A percentile compares a stretch with the other conserved stretches of the same genome.
These are phyloP conservation scores for Lepidocyrtoides sp. DNA, from an alignment of 2,888 invertebrate species.

Conservation along the genomic window DNA sequence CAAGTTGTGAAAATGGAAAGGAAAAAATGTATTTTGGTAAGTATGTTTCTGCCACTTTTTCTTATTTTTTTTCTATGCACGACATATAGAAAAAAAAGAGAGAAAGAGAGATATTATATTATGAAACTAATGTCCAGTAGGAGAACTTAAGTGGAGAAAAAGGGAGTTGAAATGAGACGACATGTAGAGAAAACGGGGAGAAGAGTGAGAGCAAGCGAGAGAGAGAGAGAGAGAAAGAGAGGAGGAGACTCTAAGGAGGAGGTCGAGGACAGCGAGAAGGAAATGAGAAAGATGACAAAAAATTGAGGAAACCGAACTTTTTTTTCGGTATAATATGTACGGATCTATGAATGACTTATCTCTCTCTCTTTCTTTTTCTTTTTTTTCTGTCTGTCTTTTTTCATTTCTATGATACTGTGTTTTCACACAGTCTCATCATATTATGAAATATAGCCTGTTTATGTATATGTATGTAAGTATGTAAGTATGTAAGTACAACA, in stretches of 20 bases:
- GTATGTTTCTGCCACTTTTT: not conserved
- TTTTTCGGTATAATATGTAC: slow-evolving; percentile 37
- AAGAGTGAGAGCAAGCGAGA: too few relatives aligned
- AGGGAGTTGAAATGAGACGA: slow-evolving; percentile 80
- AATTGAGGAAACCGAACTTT: slow-evolving; percentile 70
- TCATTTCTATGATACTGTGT: not conserved
- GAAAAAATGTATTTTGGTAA: not conserved
- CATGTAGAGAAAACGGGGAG: slow-evolving; percentile 77
- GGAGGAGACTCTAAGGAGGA: slow-evolving; percentile 81
- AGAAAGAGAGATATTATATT: slow-evolving; percentile 35
- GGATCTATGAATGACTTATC: slow-evolving; percentile 78
- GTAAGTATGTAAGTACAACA: too few relatives aligned
- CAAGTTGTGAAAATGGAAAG: not conserved
- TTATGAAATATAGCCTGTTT: too few relatives aligned
- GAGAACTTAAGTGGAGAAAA: slow-evolving; percentile 74
- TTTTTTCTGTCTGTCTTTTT: not conserved
- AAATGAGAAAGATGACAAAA: slow-evolving; percentile 80
- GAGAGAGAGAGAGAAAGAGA: slow-evolving; percentile 58
- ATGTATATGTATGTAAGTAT: not conserved
- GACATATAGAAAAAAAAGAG: not conserved
- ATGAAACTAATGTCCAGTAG: slow-evolving; percentile 75
- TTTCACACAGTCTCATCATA: not conserved
- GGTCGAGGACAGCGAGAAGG: slow-evolving; percentile 76
- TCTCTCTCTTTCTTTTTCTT: not conserved
- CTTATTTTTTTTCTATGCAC: not conserved